Base-by-base conservation (phyloP, 2,113 vertebrate genomes). In the Nerophis lumbriciformis region DNA sequence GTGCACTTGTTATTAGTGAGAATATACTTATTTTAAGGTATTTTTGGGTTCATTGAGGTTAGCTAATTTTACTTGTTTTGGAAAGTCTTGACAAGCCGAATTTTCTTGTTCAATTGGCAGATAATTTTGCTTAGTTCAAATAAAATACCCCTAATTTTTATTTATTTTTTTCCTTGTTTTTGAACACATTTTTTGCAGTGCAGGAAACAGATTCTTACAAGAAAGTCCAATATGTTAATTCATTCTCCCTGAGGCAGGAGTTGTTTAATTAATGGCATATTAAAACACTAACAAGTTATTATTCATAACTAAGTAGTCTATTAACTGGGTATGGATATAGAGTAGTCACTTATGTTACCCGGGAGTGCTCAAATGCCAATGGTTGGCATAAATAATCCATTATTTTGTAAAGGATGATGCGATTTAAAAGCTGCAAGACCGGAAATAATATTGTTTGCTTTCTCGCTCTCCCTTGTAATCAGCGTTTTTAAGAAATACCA, bases 401-500 rank as follows among this genome's bases (percentile, higher is more conserved):
- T 13, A 12, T 42, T 4, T n/a, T 16, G 37, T 39, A 16, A 15
- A 56, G 5, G 16, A 62, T 16, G 16, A 42, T 5, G n/a, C 58
- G 45, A 54, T 4, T 28, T 42, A 5, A 13, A 37, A 63, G 15
- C 35, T 14, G 44, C 37, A 56, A 14, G 19, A 16, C 37, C 1
- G 36, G 14, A 55, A 38, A 14, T 45, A 16, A 28, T 11, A 47
- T 35, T 47, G n/a, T 68, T 21, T 56, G 67, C 48, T 35, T 44
- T 59, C 35, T 61, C 57, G 74, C 58, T 0, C 37, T 62, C 15
- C 16, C 14, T 45, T 64, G 53, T 69, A 75, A 80, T 78, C 79
- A 85, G 49, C 60, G 71, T 71, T 44, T 44, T 42, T 55, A 74
- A 75, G 76, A 73, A 75, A 76, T 63, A 39, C 66, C 73, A 71